Evolutionary conservation across 2,113 vertebrate genomes (phyloP).

Genomic region (Microtus ochrogaster): DNA sequence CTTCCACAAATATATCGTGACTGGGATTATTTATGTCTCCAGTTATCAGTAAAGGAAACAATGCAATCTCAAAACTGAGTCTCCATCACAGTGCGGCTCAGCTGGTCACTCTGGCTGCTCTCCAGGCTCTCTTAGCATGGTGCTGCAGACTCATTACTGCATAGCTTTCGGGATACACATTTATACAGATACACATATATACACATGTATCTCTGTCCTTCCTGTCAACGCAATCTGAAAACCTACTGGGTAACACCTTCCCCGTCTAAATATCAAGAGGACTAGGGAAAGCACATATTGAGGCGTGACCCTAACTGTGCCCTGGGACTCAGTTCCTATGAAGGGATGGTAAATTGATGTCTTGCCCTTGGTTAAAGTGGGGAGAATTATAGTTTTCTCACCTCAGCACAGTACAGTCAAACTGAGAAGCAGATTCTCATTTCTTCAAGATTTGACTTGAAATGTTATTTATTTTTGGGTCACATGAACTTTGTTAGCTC

Average conservation of each 20-base stretch:
- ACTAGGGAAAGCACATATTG: too few relatives aligned
- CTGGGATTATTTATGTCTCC: background rate
- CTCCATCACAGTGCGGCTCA: conserved; percentile 26
- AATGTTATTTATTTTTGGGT: conserved; percentile 50
- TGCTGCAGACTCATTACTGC: conserved; percentile 47
- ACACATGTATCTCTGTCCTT: too few relatives aligned
- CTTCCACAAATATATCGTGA: background rate
- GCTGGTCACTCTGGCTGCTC: conserved; percentile 44
- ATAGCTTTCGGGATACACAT: conserved; percentile 66
- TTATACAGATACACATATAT: too few relatives aligned
- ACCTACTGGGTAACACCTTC: too few relatives aligned
- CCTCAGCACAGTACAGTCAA: background rate
- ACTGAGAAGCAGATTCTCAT: background rate
- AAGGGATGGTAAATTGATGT: too few relatives aligned
- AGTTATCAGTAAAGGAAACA: background rate
- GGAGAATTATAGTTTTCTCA: background rate
- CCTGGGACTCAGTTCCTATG: too few relatives aligned
- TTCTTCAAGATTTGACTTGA: conserved; percentile 49
- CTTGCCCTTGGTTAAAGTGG: too few relatives aligned
- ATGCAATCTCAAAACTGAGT: background rate
- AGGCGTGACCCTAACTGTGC: too few relatives aligned
- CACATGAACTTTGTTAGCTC: conserved; percentile 48
- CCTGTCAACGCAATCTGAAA: background rate
- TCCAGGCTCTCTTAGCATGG: conserved; percentile 10
- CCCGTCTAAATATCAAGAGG: too few relatives aligned